Base-by-base conservation (phyloP, 1,140 invertebrate genomes). In the Heliothis subflexa region DNA sequence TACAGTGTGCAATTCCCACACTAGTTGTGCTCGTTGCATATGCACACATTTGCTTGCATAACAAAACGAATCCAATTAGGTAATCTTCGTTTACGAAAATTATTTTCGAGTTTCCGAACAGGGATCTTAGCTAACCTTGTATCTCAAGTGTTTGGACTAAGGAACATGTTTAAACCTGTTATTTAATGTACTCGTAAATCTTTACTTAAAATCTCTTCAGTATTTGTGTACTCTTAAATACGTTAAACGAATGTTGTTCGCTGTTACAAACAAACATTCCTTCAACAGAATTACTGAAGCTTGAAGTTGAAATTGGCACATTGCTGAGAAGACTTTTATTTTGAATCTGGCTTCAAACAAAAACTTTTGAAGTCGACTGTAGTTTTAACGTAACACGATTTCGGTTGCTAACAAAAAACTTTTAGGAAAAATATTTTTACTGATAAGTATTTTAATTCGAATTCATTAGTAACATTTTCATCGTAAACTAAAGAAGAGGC, bases 371-470 rank as follows among this genome's bases (percentile, higher is more conserved):
- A 61, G 59, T 64, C 59, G 73, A 33, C 49, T 64, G 45, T 76
- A 76, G 73, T 76, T 64, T 74, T 61, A 61, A 62, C 40, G 57
- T 13, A 74, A 74, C 50, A 74, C 72, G 62, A 62, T 74, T 74
- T 74, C 33, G 55, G 28, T 74, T 28, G 33, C 72, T 61, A 74
- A 62, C 21, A 47, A 33, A 76, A 14, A 72, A 25, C 0, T 74
- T 74, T 61, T 49, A 0, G 4, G 21, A 64, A 40, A 16, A 54
- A 28, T 49, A 75, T 9, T 45, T 50, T 25, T 49, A 52, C 33
- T 49, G 18, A 18, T 28, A 10, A 52, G 9, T 40, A 25, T 3
- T 62, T 45, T 62, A 52, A 50, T 66, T 66, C 40, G 11, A 10
- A 47, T 21, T 16, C 3, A 18, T 11, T 12, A 18, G n/a, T 33